Base-by-base conservation (phyloP, 2,797 vertebrate species). In the Rhinophrynus dorsalis region DNA sequence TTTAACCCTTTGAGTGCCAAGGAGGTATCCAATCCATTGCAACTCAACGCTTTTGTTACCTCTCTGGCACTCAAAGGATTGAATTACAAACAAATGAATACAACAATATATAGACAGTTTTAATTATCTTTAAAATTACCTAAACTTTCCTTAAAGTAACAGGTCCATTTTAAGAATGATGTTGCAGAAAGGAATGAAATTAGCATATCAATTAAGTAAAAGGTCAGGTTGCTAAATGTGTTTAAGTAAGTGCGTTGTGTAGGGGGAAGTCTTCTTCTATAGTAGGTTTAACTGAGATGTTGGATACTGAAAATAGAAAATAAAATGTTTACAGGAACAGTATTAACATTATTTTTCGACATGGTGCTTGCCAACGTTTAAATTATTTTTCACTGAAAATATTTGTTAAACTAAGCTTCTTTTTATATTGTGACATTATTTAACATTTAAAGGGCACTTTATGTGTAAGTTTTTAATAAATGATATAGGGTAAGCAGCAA, bases 391-490 rank as follows among this genome's bases (percentile, higher is more conserved):
- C 32, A 20, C 40, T 61, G 26, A 45, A 61, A 62, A 54, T 63
- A 47, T 54, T 37, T 63, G 33, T 54, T 45, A 11, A 29, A 27
- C 20, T 45, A 47, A 37, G 6, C 12, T 44, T 56, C 33, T 56
- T 54, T 26, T 38, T 27, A 35, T 27, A 18, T 59, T 73, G 23
- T 64, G 10, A 40, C 17, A 12, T 59, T 65, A 59, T 73, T 66
- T 73, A 73, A 72, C 57, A 38, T 51, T 35, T 33, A 4, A 59
- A 64, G 62, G 69, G 61, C 69, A 73, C 69, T 73, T 73, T 73
- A 73, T 59, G 40, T 44, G 40, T 44, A 44, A 18, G 18, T 44
- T 44, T 44, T n/a, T n/a, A n/a, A n/a, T n/a, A n/a, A n/a, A n/a
- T n/a, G n/a, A n/a, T n/a, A n/a, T n/a, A n/a, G n/a, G 20, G 20